Conservation (phyloP, 2,888 invertebrate genomes). For the Conchocele bisecta region DNA sequence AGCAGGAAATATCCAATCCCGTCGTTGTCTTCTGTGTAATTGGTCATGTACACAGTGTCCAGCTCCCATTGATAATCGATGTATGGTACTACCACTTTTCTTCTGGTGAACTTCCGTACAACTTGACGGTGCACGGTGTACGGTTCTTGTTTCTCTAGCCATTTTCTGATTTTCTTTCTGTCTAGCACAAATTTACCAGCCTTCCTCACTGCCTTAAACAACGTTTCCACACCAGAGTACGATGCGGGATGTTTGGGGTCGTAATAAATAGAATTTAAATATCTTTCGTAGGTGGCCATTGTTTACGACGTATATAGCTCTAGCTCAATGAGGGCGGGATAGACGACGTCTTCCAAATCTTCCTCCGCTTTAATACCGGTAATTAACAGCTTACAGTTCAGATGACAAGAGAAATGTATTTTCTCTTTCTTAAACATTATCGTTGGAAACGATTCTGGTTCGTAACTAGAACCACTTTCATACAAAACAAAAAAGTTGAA, state of each 20-base stretch:
- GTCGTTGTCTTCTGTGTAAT: slow-evolving; percentile 13
- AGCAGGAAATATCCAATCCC: slow-evolving; percentile 1
- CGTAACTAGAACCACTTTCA: too few relatives aligned
- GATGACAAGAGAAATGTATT: too few relatives aligned
- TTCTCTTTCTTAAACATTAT: too few relatives aligned
- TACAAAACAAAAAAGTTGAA: too few relatives aligned
- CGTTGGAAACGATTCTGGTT: too few relatives aligned
- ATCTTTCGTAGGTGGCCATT: slow-evolving; percentile 9
- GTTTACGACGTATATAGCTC: slow-evolving; percentile 6
- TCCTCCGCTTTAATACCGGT: too few relatives aligned
- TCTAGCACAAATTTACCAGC: slow-evolving; percentile 26
- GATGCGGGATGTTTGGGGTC: slow-evolving; percentile 19
- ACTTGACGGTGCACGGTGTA: slow-evolving; percentile 17
- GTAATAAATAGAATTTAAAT: slow-evolving; percentile 28
- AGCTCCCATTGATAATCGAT: slow-evolving; percentile 23
- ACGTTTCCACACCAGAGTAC: slow-evolving; percentile 23
- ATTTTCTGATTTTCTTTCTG: slow-evolving; percentile 25
- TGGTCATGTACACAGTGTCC: background rate
- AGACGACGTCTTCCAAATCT: background rate
- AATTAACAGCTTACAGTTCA: too few relatives aligned
- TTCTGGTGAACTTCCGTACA: slow-evolving; percentile 7
- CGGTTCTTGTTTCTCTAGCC: slow-evolving; percentile 29
- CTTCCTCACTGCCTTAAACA: slow-evolving; percentile 24
- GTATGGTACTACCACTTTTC: too few relatives aligned
- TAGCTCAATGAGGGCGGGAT: slow-evolving; percentile 4